phyloP scores from a whole-genome alignment of 2,797 vertebrate species.

The Myotis planiceps region DNA sequence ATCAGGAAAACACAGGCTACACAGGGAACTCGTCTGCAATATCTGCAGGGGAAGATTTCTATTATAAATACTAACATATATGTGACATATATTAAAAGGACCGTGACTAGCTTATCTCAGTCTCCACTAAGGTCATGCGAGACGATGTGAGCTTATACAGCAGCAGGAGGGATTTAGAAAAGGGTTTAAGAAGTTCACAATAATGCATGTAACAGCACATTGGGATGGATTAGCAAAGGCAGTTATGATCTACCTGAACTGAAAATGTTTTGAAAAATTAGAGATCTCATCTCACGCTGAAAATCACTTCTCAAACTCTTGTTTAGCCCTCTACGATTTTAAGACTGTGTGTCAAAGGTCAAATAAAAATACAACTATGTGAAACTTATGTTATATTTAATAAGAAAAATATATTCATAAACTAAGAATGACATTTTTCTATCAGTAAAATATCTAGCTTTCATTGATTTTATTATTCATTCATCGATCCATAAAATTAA shows the following conservation, averaged over 20 bases:
- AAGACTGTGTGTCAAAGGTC: neutral
- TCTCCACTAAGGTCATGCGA: neutral
- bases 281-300: neutral
- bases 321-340: neutral
- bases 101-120: neutral
- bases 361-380: neutral
- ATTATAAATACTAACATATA: neutral
- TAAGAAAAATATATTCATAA: neutral
- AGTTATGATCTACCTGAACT: neutral
- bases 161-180: neutral
- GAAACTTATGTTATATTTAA: neutral
- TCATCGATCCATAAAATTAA: neutral
- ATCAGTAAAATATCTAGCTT: neutral
- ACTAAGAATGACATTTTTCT: neutral
- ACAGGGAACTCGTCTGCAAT: neutral
- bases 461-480: neutral
- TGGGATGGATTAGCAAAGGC: neutral
- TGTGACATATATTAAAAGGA: neutral
- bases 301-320: neutral
- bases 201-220: neutral
- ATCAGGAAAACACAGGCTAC: fast-evolving
- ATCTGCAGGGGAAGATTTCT: neutral
- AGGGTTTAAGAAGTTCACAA: conserved; percentile 6
- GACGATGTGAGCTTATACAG: neutral
- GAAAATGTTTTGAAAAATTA: neutral